Evolutionary conservation across 2,888 invertebrate species (phyloP).

Genomic region (Omphaloscelis lunosa): DNA sequence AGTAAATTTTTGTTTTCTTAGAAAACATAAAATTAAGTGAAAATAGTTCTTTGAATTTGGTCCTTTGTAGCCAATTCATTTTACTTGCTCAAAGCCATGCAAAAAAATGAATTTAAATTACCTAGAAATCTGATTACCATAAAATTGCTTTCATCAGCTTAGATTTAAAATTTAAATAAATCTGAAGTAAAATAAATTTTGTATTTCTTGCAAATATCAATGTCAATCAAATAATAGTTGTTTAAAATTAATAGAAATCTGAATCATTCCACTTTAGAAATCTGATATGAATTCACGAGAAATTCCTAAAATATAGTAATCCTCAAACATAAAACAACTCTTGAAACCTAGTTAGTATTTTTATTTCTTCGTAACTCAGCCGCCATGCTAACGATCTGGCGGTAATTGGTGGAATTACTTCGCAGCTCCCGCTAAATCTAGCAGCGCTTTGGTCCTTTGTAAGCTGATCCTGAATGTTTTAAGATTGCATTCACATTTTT

Average conservation of each 20-base stretch:
- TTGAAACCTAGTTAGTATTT: constrained; percentile 1
- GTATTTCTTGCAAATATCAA: neutral
- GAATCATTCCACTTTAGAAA: no score
- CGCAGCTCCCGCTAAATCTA: constrained; percentile 6
- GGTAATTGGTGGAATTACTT: constrained; percentile 40
- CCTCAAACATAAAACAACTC: neutral
- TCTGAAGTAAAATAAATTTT: neutral
- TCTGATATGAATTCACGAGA: neutral
- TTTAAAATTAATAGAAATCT: neutral
- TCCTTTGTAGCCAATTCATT: neutral
- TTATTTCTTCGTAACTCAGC: constrained; percentile 2
- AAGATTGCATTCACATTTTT: no score
- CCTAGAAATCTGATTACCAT: neutral
- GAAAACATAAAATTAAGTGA: neutral
- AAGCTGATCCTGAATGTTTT: neutral
- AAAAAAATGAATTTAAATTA: neutral
- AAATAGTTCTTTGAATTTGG: neutral
- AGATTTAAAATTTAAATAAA: neutral
- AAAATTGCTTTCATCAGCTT: neutral
- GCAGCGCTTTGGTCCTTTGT: constrained; percentile 5
- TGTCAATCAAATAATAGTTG: neutral
- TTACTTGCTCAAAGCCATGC: no score
- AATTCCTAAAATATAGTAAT: neutral
- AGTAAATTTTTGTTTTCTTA: constrained; percentile 1
- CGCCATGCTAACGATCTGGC: constrained; percentile 21